phyloP scores from a whole-genome alignment of 2,888 invertebrate genomes.

The Dolomedes plantarius region DNA sequence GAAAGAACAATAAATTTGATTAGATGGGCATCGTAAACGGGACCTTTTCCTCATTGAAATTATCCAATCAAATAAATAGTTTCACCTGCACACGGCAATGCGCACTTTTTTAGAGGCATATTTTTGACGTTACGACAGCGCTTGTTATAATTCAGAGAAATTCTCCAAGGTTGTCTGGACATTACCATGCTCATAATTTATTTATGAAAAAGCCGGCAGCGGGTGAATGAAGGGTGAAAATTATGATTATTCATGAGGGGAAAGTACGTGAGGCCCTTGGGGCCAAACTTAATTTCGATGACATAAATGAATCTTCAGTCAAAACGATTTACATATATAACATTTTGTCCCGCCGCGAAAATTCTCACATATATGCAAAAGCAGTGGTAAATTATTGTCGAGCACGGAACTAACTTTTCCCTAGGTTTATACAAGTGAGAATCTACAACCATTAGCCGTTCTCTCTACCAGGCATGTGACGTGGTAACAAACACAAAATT shows the following conservation, averaged over 20 bases:
- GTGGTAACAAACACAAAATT: no score
- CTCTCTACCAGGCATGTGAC: no score
- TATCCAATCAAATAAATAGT: neutral
- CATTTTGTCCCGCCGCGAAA: no score
- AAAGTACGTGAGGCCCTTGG: neutral
- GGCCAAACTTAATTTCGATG: neutral
- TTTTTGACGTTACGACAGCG: neutral
- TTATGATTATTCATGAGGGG: constrained; percentile 1
- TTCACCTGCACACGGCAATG: neutral
- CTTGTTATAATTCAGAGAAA: constrained; percentile 7
- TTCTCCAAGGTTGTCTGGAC: neutral
- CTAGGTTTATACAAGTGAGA: no score
- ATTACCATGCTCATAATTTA: constrained; percentile 12
- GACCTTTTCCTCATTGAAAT: neutral
- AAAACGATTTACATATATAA: no score
- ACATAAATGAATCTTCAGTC: neutral
- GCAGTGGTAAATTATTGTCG: no score
- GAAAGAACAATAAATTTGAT: no score
- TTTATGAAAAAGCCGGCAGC: constrained; percentile 7
- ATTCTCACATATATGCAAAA: no score
- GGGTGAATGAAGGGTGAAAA: neutral
- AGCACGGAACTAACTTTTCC: no score
- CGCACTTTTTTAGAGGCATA: no score
- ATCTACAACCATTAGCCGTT: no score
- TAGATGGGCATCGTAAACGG: no score